A percentile compares a stretch with the other conserved stretches of the same genome.
Conservation (phyloP, 2,797 vertebrate genomes). For the Clamator glandarius region DNA sequence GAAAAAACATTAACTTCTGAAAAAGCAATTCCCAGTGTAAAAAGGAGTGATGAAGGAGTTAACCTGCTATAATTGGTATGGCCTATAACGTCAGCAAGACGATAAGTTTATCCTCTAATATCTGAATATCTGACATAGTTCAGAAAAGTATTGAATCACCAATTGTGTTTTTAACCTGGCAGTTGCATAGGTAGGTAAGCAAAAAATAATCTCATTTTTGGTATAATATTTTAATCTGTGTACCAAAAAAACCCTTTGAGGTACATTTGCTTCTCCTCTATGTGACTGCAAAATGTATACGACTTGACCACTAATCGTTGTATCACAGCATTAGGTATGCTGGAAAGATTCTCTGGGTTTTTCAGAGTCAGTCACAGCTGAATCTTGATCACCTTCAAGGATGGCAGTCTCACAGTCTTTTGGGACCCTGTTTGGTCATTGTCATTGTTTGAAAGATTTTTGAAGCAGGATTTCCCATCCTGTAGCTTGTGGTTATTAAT, state of each 20-base stretch:
- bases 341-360: background rate
- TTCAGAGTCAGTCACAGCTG: background rate
- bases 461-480: background rate
- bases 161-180: background rate
- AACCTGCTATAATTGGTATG: background rate
- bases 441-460: background rate
- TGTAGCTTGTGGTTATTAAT: background rate
- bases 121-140: background rate
- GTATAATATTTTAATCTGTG: background rate
- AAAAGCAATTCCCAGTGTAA: background rate
- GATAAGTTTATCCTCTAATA: background rate
- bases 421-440: background rate
- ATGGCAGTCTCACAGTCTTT: background rate
- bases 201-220: background rate
- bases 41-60: background rate
- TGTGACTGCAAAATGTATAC: background rate
- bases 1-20: background rate
- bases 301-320: background rate
- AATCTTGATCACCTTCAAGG: background rate
- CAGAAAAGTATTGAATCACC: background rate
- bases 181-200: background rate
- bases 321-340: background rate
- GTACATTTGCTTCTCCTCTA: background rate
- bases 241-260: background rate
- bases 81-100: background rate